phyloP scores from a whole-genome alignment of 1,140 invertebrate genomes.

The Adoxophyes honmai region DNA sequence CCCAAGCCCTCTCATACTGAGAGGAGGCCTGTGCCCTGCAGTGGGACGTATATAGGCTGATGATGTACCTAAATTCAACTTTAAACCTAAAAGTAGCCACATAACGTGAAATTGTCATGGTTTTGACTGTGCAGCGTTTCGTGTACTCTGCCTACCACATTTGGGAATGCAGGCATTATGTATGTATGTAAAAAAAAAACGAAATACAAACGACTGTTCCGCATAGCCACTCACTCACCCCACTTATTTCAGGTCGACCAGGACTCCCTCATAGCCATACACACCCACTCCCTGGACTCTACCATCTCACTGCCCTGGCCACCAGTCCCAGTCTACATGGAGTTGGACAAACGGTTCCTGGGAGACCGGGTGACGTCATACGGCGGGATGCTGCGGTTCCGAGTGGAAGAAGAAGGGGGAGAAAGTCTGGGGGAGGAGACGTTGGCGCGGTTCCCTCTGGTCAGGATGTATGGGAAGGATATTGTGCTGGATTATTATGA shows the following conservation, averaged over 20 bases:
- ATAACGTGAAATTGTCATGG: no score
- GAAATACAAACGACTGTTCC: no score
- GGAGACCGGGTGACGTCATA: slow-evolving; percentile 95
- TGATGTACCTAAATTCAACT: no score
- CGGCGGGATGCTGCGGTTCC: slow-evolving; percentile 92
- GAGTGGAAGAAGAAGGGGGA: slow-evolving; percentile 83
- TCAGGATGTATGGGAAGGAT: slow-evolving; percentile 89
- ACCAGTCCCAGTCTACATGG: slow-evolving; percentile 91
- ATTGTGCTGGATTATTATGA: slow-evolving; percentile 89
- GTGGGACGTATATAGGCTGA: no score
- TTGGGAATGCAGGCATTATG: no score
- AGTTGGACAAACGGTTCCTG: slow-evolving; percentile 88
- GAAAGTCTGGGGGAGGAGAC: slow-evolving; percentile 78
- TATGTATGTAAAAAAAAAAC: no score
- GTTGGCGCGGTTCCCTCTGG: slow-evolving; percentile 83
- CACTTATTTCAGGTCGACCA: slow-evolving; percentile 44
- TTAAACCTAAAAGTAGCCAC: no score
- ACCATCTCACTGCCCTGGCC: slow-evolving; percentile 79
- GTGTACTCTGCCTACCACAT: no score
- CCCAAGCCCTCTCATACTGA: no score
- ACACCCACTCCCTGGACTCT: slow-evolving; percentile 47
- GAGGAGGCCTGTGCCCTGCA: no score
- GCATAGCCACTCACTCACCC: no score
- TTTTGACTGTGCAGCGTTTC: no score
- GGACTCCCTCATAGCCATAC: slow-evolving; percentile 72